Percentiles rank a stretch among this genome's conserved stretches.
Conservation (phyloP, 2,888 invertebrate genomes). For the Rotaria sp. region DNA sequence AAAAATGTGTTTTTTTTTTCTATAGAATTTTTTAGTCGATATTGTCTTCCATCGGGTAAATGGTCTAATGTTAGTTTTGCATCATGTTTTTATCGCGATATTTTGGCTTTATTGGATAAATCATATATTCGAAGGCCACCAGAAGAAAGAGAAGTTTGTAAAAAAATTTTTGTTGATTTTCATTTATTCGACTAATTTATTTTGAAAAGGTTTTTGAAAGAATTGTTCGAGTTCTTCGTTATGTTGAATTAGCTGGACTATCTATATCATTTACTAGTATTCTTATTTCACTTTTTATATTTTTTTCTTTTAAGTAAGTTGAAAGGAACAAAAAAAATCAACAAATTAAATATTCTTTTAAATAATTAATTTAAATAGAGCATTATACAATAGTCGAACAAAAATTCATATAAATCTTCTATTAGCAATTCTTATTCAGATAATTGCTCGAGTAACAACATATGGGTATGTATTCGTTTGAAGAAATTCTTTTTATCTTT, state of each 20-base stretch:
- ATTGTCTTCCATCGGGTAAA: not conserved
- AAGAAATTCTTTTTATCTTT: not conserved
- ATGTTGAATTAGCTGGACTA: constrained; percentile 74
- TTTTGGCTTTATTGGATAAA: not conserved
- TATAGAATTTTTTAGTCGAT: not conserved
- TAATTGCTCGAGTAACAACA: constrained; percentile 49
- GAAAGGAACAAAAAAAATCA: constrained; percentile 18
- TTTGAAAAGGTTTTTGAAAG: not conserved
- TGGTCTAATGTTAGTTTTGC: not conserved
- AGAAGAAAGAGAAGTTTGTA: not conserved
- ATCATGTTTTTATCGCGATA: not conserved
- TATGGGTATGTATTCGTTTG: constrained; percentile 23
- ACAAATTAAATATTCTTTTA: constrained; percentile 61
- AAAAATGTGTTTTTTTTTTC: not conserved
- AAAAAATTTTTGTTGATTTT: not conserved
- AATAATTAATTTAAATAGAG: constrained; percentile 57
- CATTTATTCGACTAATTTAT: not conserved
- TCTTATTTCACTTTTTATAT: constrained; percentile 70
- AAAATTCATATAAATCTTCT: constrained; percentile 78
- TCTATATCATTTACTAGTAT: constrained; percentile 70
- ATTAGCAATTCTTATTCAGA: constrained; percentile 66
- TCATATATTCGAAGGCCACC: not conserved
- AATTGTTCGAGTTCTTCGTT: constrained; percentile 57
- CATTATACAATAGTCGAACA: constrained; percentile 72
- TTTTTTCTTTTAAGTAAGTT: constrained; percentile 71